Evolutionary conservation across 1,140 invertebrate species (phyloP).

Genomic region (Stenopsyche tienmushanensis): DNA sequence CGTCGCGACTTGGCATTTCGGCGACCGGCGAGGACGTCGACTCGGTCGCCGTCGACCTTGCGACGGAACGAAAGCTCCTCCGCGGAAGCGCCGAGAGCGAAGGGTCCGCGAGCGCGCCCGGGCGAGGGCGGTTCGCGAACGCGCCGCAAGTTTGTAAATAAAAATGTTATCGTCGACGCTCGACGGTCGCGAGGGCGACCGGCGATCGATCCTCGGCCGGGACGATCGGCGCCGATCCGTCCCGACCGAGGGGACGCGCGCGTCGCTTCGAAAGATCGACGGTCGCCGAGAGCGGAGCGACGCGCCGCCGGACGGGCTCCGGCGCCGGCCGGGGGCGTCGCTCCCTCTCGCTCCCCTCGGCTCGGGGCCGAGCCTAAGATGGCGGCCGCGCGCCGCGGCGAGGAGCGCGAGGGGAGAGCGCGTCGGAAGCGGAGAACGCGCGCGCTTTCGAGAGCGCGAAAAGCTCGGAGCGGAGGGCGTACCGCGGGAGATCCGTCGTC

Average conservation of each 20-base stretch:
- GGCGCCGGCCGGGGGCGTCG: not conserved
- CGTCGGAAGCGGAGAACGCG: not conserved
- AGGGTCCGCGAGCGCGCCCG: not conserved
- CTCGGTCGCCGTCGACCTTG: too few species aligned
- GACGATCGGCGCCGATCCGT: not conserved
- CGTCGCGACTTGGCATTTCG: too few species aligned
- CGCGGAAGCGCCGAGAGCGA: not conserved
- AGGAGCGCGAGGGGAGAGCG: not conserved
- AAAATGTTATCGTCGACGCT: not conserved
- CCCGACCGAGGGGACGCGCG: not conserved
- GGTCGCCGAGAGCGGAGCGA: not conserved
- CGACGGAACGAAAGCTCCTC: not conserved
- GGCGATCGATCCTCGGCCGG: too few species aligned
- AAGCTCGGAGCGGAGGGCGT: slow-evolving; percentile 50
- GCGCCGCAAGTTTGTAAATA: not conserved
- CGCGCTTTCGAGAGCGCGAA: slow-evolving; percentile 30
- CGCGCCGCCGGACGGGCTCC: not conserved
- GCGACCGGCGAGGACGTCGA: too few species aligned
- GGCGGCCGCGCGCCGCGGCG: not conserved
- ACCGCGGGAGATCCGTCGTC: slow-evolving; percentile 36
- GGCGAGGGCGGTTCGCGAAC: not conserved
- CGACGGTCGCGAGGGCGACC: not conserved
- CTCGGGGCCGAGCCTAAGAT: not conserved
- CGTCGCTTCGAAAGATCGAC: not conserved
- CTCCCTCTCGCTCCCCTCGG: not conserved